Base-by-base conservation (phyloP, 2,797 vertebrate genomes). In the Smutsia temminckii region DNA sequence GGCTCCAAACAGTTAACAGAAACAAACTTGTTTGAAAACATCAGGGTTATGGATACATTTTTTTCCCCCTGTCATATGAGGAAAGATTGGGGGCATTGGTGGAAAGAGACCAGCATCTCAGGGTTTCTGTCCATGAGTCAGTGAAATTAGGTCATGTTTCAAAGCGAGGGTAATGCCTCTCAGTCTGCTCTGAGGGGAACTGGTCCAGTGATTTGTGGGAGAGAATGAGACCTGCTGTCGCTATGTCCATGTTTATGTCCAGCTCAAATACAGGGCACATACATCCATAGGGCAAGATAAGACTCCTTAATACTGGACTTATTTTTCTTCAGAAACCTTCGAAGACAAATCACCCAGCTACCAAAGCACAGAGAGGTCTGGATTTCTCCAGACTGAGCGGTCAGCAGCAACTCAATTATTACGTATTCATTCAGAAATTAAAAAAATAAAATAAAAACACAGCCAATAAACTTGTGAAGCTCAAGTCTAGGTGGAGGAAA, bases 91-190 rank as follows among this genome's bases (percentile, higher is more conserved):
- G 46, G 29, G 72, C 59, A 49, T 21, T 13, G 20, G 85, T 92
- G 53, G 71, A 77, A 88, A 92, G 75, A 55, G 68, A 95, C 25
- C 53, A 51, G 51, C 69, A 51, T 95, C 75, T 86, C 55, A 79
- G 77, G 61, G 32, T 40, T 96, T 91, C 75, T 95, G 77, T 37
- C 90, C 37, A 5, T 74, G 87, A 93, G 77, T 94, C 80, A 59
- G 64, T 91, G 61, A 86, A 95, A 95, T 51, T 32, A 75, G 78
- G 66, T 77, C 81, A 57, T 89, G 78, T 91, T 97, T 97, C 94
- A 92, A 91, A 88, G 86, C 25, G n/a, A 91, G 40, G 64, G 49
- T 63, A 37, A 68, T 96, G 85, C 53, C 40, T 96, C 81, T 90
- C 32, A n/a, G 85, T 96, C 55, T 66, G 16, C 16, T 61, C 63